A percentile compares a stretch with the other conserved stretches of the same genome.
Evolutionary conservation across 2,797 vertebrate genomes (phyloP).

Genomic region (Pygocentrus nattereri): DNA sequence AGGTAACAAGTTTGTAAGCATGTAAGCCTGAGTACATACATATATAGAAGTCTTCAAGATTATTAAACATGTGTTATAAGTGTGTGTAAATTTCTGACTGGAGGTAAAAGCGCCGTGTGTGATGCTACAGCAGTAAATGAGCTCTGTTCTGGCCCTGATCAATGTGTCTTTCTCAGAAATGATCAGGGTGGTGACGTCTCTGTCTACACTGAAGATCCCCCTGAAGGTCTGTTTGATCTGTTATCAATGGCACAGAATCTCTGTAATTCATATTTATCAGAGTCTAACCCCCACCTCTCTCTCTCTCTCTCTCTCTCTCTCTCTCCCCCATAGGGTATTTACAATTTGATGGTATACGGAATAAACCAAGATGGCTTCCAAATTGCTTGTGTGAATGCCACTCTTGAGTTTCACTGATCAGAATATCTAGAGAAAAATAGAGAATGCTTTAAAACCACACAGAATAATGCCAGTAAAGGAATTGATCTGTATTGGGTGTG

Average conservation of each 20-base stretch:
- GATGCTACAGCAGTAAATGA: background rate
- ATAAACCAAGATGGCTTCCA: conserved; percentile 55
- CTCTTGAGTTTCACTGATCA: conserved; percentile 9
- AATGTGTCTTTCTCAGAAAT: conserved; percentile 20
- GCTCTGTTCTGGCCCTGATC: background rate
- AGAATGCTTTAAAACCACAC: background rate
- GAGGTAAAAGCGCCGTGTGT: too few relatives aligned
- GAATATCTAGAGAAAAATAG: conserved; percentile 11
- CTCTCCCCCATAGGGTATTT: conserved; percentile 22
- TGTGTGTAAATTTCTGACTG: too few relatives aligned
- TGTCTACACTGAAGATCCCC: background rate
- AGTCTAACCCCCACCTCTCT: background rate
- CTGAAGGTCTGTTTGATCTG: conserved; percentile 40
- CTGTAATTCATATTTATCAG: background rate
- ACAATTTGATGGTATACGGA: conserved; percentile 1
- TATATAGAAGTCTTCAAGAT: too few relatives aligned
- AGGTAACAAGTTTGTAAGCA: too few relatives aligned
- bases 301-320: background rate
- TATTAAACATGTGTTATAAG: too few relatives aligned
- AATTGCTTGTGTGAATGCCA: conserved; percentile 48
- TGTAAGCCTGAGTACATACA: too few relatives aligned
- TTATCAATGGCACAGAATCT: background rate
- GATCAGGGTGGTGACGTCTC: background rate
- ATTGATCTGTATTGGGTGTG: background rate
- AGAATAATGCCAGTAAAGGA: background rate